Evolutionary conservation across 2,113 vertebrate species (phyloP).

Genomic region (Bombycilla garrulus): DNA sequence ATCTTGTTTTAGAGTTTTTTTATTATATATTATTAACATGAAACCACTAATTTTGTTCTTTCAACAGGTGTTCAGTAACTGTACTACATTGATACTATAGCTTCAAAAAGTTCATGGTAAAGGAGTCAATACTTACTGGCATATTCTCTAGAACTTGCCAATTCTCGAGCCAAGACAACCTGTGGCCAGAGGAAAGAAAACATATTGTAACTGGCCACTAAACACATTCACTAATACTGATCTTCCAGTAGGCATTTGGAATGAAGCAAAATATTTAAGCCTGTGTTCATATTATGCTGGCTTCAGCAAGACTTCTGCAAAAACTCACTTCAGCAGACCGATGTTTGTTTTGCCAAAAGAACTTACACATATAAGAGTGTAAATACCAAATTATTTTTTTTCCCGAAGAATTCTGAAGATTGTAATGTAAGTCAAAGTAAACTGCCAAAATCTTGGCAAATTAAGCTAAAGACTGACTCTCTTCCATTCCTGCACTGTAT

Average conservation of each 20-base stretch:
- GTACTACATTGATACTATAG: background rate
- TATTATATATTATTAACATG: background rate
- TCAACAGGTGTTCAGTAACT: background rate
- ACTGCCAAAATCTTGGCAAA: background rate
- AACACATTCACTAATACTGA: background rate
- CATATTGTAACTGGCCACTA: background rate
- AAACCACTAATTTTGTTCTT: background rate
- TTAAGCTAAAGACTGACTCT: background rate
- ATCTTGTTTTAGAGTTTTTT: background rate
- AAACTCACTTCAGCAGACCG: background rate
- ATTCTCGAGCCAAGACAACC: constrained; percentile 96
- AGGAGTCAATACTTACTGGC: constrained; percentile 85
- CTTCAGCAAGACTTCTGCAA: background rate
- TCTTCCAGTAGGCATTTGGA: background rate
- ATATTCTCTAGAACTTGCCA: constrained; percentile 92
- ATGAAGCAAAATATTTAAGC: background rate
- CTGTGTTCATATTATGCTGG: background rate
- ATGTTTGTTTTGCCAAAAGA: background rate
- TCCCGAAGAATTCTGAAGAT: background rate
- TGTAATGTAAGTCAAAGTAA: background rate
- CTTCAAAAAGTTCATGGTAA: background rate
- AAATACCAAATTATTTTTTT: background rate
- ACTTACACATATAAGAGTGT: background rate
- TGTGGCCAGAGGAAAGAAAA: constrained; percentile 59
- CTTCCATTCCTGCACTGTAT: background rate